Conservation (phyloP, 2,797 vertebrate genomes). For the Myoxocephalus aenaeus region DNA sequence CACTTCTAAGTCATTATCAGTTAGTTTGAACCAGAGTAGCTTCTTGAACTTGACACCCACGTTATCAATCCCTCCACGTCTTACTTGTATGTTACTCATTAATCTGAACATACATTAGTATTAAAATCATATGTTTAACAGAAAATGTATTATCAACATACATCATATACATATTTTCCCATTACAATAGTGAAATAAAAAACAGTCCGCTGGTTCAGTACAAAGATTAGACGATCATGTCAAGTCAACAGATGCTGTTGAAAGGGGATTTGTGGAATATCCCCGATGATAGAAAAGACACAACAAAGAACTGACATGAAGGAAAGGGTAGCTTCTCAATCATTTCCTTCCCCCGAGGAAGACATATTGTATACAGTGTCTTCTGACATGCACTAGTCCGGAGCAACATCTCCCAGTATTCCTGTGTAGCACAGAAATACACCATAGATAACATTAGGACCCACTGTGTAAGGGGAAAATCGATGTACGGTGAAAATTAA, state of each 20-base stretch:
- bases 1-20: no score
- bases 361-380: constrained; percentile 34
- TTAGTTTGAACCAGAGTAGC: no score
- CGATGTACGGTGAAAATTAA: constrained; percentile 96
- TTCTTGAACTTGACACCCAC: no score
- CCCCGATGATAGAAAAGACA: constrained; percentile 1
- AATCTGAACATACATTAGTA: no score
- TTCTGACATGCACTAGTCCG: constrained; percentile 46
- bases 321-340: constrained; percentile 47
- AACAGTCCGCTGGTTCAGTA: not conserved
- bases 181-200: not conserved
- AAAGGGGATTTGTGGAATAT: constrained; percentile 41
- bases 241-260: constrained; percentile 25
- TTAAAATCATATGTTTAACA: no score
- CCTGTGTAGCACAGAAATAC: constrained; percentile 80
- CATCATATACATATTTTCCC: no score
- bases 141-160: no score
- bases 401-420: constrained; percentile 32
- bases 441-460: constrained; percentile 89
- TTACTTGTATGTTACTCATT: no score
- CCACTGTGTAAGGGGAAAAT: constrained; percentile 90
- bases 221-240: constrained; percentile 1
- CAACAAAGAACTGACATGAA: constrained; percentile 26
- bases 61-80: no score
- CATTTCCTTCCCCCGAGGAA: constrained; percentile 37